Conservation (phyloP, 2,888 invertebrate genomes). For the Xiphydria camelus region DNA sequence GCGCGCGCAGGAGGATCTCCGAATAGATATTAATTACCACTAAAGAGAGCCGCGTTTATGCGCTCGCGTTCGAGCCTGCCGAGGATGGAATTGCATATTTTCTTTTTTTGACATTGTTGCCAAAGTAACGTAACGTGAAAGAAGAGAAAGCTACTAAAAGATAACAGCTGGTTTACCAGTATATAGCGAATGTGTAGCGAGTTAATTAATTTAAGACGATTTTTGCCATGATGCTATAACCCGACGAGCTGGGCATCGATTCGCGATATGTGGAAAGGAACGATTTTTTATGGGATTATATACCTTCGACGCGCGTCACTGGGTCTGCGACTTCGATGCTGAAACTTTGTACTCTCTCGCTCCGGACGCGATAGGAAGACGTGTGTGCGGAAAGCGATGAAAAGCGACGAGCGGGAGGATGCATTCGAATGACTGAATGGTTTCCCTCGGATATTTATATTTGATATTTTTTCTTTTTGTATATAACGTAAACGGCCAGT, state of each 20-base stretch:
- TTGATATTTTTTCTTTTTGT: constrained; percentile 14
- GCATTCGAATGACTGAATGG: constrained; percentile 9
- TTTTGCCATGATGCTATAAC: constrained; percentile 23
- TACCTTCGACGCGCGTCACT: background rate
- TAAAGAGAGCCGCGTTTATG: no score
- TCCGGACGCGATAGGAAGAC: background rate
- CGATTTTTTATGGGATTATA: background rate
- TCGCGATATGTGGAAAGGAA: constrained; percentile 3
- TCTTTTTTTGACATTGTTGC: constrained; percentile 21
- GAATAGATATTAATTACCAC: no score
- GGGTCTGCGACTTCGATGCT: no score
- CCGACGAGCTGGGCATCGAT: constrained; percentile 15
- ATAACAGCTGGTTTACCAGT: constrained; percentile 6
- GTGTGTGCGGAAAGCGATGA: constrained; percentile 3
- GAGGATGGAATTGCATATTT: constrained; percentile 11
- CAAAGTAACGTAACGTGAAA: constrained; percentile 21
- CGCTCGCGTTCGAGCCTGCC: background rate
- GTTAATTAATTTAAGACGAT: constrained; percentile 19
- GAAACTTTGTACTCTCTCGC: constrained; percentile 11
- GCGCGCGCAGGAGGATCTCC: no score
- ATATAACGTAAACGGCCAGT: constrained; percentile 24
- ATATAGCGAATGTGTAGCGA: constrained; percentile 12
- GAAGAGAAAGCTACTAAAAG: constrained; percentile 6
- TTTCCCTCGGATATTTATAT: constrained; percentile 16
- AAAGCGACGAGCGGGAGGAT: constrained; percentile 1